These are phyloP conservation scores for Zoanthus gigantus DNA, from an alignment of 92 coral and sea anemone genomes.

Conservation along the genomic window DNA sequence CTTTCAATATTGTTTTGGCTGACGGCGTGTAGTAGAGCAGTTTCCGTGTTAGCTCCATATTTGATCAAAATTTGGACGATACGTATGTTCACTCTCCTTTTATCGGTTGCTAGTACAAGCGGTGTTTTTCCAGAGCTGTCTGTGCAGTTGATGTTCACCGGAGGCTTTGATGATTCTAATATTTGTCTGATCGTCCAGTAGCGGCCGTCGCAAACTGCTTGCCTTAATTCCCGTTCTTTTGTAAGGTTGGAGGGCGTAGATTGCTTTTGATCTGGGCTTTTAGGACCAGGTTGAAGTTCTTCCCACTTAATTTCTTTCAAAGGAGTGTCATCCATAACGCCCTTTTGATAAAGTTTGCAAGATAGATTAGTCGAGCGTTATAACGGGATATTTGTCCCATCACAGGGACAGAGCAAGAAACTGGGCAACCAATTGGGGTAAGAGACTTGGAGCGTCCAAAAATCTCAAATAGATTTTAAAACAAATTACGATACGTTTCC, in stretches of 20 bases:
- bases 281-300: conserved; percentile 11
- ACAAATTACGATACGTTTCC: too few relatives aligned
- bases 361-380: too few relatives aligned
- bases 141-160: conserved; percentile 41
- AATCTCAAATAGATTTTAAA: too few relatives aligned
- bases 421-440: too few relatives aligned
- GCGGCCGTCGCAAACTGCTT: conserved; percentile 15
- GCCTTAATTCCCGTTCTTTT: conserved; percentile 15
- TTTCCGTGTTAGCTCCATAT: conserved; percentile 57
- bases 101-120: conserved; percentile 43
- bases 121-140: conserved; percentile 54
- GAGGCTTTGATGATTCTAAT: conserved; percentile 3
- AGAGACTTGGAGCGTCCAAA: too few relatives aligned
- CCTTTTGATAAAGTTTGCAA: too few relatives aligned
- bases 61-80: conserved; percentile 32
- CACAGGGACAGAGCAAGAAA: too few relatives aligned
- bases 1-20: conserved; percentile 41
- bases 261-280: not conserved
- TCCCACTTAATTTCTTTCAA: conserved; percentile 42
- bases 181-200: conserved; percentile 35
- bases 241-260: not conserved
- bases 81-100: conserved; percentile 34
- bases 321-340: conserved; percentile 11
- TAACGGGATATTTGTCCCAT: too few relatives aligned
- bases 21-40: conserved; percentile 56